Base-by-base conservation (phyloP, 1,140 invertebrate species). In the Acromyrmex echinatior region DNA sequence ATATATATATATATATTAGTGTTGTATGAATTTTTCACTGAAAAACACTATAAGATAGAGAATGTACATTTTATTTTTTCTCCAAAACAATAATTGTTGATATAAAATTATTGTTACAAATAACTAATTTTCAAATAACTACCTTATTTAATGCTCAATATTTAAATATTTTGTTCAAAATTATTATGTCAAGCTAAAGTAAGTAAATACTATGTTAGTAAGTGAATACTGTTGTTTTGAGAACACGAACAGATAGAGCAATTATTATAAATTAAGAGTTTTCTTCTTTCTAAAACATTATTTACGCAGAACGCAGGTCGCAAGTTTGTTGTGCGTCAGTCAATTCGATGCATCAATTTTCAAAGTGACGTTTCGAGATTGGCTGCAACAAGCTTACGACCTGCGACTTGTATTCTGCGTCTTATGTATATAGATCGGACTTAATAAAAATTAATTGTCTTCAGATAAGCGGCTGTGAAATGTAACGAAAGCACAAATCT, bases 31-130 rank as follows among this genome's bases (percentile, higher is more conserved):
- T 45, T 45, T 45, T 10, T 9, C 39, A 45, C 10, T 45, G 39
- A 3, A 45, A 45, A 45, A 10, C 9, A 10, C 2, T 45, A 10
- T 45, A 39, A 39, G 39, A 16, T 21, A 58, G 4, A 56, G 10
- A n/a, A 3, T 21, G 16, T 35, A 60, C 1, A 39, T 71, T 53
- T 56, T 60, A 16, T 18, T 60, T 60, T 60, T 76, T 0, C 6
- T 35, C 0, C 9, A 14, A 74, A 51, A 25, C 7, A 51, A 62
- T 49, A 58, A n/a, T 28, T 73, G 3, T 39, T 60, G 18, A 74
- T 21, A 66, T 18, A 35, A 45, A 9, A 45, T 53, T 31, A 51
- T 76, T 76, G n/a, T 76, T 76, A 76, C 4, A 76, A 35, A 76
- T 58, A 31, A 25, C 25, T 25, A 25, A 45, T 45, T 45, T 45